Evolutionary conservation across 2,888 invertebrate species (phyloP), one percentile per base, ranked within the genome.

Genomic region (Cheilosia vernalis): DNA sequence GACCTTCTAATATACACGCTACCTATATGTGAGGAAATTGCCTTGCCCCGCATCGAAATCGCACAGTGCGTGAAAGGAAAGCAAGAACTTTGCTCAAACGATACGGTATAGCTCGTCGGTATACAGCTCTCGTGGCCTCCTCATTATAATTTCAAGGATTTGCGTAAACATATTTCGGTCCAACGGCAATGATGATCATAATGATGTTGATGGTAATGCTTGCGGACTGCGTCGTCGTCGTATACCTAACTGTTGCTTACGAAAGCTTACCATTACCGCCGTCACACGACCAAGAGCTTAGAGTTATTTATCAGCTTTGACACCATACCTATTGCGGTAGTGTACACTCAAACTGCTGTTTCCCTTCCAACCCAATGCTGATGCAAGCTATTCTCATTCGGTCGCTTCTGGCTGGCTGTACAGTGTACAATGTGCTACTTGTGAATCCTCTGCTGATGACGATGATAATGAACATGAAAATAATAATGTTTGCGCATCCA

Each of bases 401-500:
- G 63, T 33, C 40, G 49, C 66, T 69, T 17, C 24, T 27, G 60
- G 44, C n/a, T 13, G 58, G 33, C 7, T 70, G 30, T 9, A 30
- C 27, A 27, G 27, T 2, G 30, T 42, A n/a, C 27, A 53, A 9
- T n/a, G 9, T 37, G 15, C 33, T 51, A 2, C 61, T 40, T 37
- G 24, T 42, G 56, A 51, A 73, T 78, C 78, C 44, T 56, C 64
- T 77, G 56, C 55, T 69, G 83, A 77, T 73, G 83, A 77, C 66
- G 82, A 63, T 74, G 74, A 79, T 79, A 79, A 84, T 79, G 79
- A 84, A 79, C 27, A 84, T 64, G 79, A 74, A 69, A 84, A 84
- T 79, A 74, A 79, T 70, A 84, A 84, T 84, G 84, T 69, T 74
- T 79, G 73, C 79, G 63, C 79, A 73, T 74, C 84, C 79, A 79